These are phyloP conservation scores for Linyphia triangularis DNA, from an alignment of 2,888 invertebrate genomes.

Conservation along the genomic window DNA sequence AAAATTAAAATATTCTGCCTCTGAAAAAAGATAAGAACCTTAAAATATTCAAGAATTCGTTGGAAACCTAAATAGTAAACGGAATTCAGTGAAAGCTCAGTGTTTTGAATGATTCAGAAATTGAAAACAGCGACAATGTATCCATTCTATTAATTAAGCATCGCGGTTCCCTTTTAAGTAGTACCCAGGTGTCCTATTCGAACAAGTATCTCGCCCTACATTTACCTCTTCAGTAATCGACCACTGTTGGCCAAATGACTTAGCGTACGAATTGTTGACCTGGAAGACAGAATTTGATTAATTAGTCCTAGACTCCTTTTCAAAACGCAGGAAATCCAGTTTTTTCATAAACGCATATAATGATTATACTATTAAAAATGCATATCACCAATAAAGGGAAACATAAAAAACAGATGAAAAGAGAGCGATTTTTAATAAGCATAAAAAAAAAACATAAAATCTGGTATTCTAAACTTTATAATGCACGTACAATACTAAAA, in stretches of 20 bases:
- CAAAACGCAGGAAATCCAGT: too few species aligned
- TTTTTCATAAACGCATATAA: too few species aligned
- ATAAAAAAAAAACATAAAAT: too few species aligned
- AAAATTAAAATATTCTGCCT: too few species aligned
- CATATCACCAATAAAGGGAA: too few species aligned
- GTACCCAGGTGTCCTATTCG: conserved; percentile 40
- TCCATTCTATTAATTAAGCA: conserved; percentile 78
- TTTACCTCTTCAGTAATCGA: conserved; percentile 22
- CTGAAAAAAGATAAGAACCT: too few species aligned
- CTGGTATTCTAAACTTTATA: too few species aligned
- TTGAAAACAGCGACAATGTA: conserved; percentile 78
- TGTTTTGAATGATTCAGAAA: conserved; percentile 63
- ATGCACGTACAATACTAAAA: too few species aligned
- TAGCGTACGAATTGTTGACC: conserved; percentile 54
- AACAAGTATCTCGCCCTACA: conserved; percentile 28
- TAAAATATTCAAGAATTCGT: not conserved
- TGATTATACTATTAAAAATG: too few species aligned
- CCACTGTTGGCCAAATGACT: conserved; percentile 57
- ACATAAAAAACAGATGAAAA: too few species aligned
- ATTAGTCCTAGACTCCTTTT: not conserved
- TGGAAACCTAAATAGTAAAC: conserved; percentile 21
- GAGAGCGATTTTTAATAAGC: too few species aligned
- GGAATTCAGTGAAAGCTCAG: conserved; percentile 51
- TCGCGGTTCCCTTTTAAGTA: conserved; percentile 58
- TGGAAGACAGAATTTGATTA: conserved; percentile 14